phyloP scores from a whole-genome alignment of 2,888 invertebrate species.

The Cantharis nigra region DNA sequence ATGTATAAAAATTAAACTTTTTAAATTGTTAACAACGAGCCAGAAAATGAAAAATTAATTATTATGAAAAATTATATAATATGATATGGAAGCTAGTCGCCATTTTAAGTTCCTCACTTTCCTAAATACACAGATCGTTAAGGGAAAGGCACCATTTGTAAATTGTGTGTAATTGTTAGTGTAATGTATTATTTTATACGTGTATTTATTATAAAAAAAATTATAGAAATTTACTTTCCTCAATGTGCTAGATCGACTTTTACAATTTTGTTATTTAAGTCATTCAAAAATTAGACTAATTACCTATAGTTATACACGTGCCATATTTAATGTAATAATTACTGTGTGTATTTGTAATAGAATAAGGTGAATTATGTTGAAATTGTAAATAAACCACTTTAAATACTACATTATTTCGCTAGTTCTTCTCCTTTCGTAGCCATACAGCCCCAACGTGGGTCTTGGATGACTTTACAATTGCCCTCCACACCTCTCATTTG shows the following conservation, averaged over 20 bases:
- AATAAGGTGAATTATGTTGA: constrained; percentile 33
- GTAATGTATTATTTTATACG: constrained; percentile 39
- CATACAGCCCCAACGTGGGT: too few species aligned
- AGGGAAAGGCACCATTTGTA: constrained; percentile 28
- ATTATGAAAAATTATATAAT: not conserved
- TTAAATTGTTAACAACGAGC: constrained; percentile 13
- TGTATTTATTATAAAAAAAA: constrained; percentile 32
- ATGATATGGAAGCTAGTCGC: constrained; percentile 14
- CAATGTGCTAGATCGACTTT: constrained; percentile 28
- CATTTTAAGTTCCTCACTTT: constrained; percentile 29
- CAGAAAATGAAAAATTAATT: not conserved
- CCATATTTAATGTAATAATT: constrained; percentile 50
- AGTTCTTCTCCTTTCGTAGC: too few species aligned
- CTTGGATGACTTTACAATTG: too few species aligned
- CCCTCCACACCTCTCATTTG: too few species aligned
- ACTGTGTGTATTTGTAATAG: constrained; percentile 48
- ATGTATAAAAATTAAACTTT: constrained; percentile 3
- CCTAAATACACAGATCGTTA: constrained; percentile 9
- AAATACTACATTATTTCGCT: not conserved
- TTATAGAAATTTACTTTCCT: constrained; percentile 19
- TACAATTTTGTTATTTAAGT: constrained; percentile 32
- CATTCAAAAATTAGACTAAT: constrained; percentile 27
- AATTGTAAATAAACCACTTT: constrained; percentile 30
- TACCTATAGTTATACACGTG: constrained; percentile 45
- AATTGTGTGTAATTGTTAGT: constrained; percentile 37